These are phyloP conservation scores for Pristis pectinata DNA, from an alignment of 2,797 vertebrate genomes.

Conservation along the genomic window DNA sequence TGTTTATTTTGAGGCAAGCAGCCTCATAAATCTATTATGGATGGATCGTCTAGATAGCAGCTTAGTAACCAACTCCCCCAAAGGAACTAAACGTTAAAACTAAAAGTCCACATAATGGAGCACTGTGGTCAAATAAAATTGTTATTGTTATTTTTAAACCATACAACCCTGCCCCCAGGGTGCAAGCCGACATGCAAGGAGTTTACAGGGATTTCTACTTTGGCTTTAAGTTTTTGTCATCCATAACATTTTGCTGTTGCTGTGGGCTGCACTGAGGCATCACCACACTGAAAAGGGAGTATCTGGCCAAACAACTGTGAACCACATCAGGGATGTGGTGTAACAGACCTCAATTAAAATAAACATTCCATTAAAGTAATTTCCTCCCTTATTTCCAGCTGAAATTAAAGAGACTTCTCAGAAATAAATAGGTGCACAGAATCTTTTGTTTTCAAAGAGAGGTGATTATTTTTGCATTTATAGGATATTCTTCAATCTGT, in stretches of 20 bases:
- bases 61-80: neutral
- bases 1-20: neutral
- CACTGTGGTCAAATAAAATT: neutral
- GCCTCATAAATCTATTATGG: neutral
- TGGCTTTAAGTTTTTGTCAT: neutral
- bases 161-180: too few species aligned
- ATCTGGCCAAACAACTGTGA: neutral
- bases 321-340: neutral
- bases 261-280: neutral
- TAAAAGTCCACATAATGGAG: neutral
- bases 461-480: neutral
- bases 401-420: neutral
- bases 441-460: neutral
- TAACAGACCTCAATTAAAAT: neutral
- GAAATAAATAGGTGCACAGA: neutral
- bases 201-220: neutral
- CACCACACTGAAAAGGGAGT: neutral
- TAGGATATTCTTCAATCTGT: neutral
- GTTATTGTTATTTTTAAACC: neutral
- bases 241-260: neutral
- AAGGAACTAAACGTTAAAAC: neutral
- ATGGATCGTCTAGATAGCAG: neutral
- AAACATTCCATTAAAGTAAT: neutral
- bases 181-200: neutral
- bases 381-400: neutral